Evolutionary conservation across 2,113 vertebrate genomes (phyloP), one percentile per base, ranked within the genome.

Genomic region (Neodon shergylaensis): DNA sequence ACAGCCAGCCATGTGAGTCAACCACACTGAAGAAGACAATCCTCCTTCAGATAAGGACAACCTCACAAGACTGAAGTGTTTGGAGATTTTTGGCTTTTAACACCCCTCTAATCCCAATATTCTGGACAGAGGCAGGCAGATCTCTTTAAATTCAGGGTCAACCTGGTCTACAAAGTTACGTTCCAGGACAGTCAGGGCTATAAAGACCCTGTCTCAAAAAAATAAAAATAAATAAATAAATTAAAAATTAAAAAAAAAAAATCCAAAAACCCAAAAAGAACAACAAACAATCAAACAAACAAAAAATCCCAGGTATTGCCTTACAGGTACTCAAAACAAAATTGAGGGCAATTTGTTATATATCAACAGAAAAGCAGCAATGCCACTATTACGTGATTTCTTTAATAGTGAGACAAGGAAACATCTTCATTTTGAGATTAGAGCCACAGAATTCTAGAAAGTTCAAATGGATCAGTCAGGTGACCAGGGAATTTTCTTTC

Each of bases 361-460:
- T 5, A 88, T 44, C 36, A 52, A 47, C 0, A 68, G 90, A 79
- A 87, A 92, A 58, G 63, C 31, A 72, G 82, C 31, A 88, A 88
- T 24, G 28, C 8, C 54, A 2, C 21, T n/a, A 89, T 94, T 92
- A 58, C 19, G 17, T 77, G 70, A 52, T 42, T 10, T 95, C 44
- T 77, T 94, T 84, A 83, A 88, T 33, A 85, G 73, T 83, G 58
- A 96, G 92, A 77, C 24, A 72, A 54, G 36, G 26, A 26, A 70
- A 90, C 77, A 19, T 7, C n/a, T 91, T 90, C 92, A 87, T 92
- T 94, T 95, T 66, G 81, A 58, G 86, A 72, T 72, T 61, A 90
- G 1, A 92, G 86, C 12, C 88, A 73, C 49, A 39, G 39, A 91
- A 86, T 73, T 93, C 63, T 44, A 77, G 42, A 91, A 92, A 94